Evolutionary conservation across 2,888 invertebrate genomes (phyloP), one percentile per base, ranked within the genome.

Genomic region (Rotaria macrura): DNA sequence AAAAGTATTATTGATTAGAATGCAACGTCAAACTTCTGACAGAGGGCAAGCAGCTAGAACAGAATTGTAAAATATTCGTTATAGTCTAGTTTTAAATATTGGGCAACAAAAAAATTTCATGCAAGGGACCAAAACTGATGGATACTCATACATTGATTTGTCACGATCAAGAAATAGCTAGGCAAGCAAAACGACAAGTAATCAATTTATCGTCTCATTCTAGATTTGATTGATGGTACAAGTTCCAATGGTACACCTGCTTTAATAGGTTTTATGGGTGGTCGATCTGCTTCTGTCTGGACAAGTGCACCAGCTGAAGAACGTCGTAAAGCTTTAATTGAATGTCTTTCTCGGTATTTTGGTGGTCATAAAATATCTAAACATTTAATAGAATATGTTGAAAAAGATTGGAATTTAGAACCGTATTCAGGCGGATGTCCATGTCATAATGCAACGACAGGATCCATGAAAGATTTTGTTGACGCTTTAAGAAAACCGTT

Each of bases 251-350:
- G 89, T 0, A 89, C 89, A 87, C 90, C 91, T 47, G 91, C 91
- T 29, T 87, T 92, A 20, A 89, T 91, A 38, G 90, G 88, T 0
- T 91, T 91, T 87, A 88, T 91, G 47, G 90, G 90, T 40, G 91
- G 90, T 1, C 85, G 88, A 25, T 90, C 89, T 85, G 89, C 89
- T 52, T 85, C 87, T 23, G 87, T 88, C 85, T 89, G 88, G 88
- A 87, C 87, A 84, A 87, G 85, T 52, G 87, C 87, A 85, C 85
- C 88, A 79, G 87, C 88, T 7, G 89, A 89, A 74, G 89, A 89
- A 65, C 88, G 92, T 57, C 89, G 89, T 86, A 87, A 88, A n/a
- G 90, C 90, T 5, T 91, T 91, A 6, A 87, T 92, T 83, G 88
- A 89, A 40, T 89, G 89, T 34, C 88, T 91, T 72, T 88, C 89